Evolutionary conservation across 2,888 invertebrate species (phyloP), one percentile per base, ranked within the genome.

Genomic region (Allophyes oxyacanthae): DNA sequence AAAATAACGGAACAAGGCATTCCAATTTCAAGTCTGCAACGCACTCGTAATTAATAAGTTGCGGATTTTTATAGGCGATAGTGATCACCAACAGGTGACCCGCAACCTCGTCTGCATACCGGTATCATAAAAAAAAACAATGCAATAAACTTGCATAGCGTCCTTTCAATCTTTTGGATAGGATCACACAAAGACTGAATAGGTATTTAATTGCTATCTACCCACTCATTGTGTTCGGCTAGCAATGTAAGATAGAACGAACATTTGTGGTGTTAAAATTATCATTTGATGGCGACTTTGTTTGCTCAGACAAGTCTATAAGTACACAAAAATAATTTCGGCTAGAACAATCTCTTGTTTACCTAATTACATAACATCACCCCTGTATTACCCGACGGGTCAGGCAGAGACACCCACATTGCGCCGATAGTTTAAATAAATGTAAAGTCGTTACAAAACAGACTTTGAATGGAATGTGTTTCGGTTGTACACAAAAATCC

Each of bases 401-500:
- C 20, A 20, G 2, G 2, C 20, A 20, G n/a, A n/a, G n/a, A n/a
- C n/a, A n/a, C n/a, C n/a, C n/a, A n/a, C n/a, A n/a, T n/a, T 20
- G 20, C 2, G 20, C 4, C 4, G 4, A 3, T 20, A 3, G 20
- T 20, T 3, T 20, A 53, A 48, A 33, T 37, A 41, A 15, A 52
- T 34, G n/a, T 26, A 37, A 36, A 36, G 14, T 42, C 10, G 14
- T 38, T n/a, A 20, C 20, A 26, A 45, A 37, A 49, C 30, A 32
- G 8, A 33, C 38, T 56, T 44, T 60, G 10, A 46, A 44, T 57
- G 30, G 5, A 45, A 48, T 41, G 6, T 63, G 52, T 46, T 48
- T 53, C 13, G 20, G 49, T 33, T 43, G 42, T 60, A 37, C 59
- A 56, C 71, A 61, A 66, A 66, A 64, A 63, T 69, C 45, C 57